phyloP scores from a whole-genome alignment of 2,888 invertebrate genomes.

The Eupsilia transversa region DNA sequence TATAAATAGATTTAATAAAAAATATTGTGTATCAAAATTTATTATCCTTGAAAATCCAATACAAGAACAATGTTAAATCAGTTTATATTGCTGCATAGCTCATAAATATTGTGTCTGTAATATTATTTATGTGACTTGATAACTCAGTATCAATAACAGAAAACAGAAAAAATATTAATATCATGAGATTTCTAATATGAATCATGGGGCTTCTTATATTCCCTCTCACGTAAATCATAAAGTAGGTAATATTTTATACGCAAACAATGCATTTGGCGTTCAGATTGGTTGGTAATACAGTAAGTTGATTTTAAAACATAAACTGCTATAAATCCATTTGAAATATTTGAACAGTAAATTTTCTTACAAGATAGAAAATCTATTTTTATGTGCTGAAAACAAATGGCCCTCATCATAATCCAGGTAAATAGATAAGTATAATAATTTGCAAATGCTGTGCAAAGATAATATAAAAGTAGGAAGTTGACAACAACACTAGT shows the following conservation, averaged over 20 bases:
- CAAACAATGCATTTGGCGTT: neutral
- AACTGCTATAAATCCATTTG: neutral
- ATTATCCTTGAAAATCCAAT: neutral
- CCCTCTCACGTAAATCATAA: neutral
- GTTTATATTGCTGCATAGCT: neutral
- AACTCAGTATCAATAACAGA: neutral
- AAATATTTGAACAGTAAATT: neutral
- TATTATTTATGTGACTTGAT: neutral
- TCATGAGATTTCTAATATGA: neutral
- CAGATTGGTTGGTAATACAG: neutral
- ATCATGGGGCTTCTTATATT: neutral
- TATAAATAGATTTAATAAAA: no score
- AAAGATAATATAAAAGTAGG: conserved; percentile 32
- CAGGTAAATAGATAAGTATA: conserved; percentile 29
- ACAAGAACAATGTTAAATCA: neutral
- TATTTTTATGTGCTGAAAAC: neutral
- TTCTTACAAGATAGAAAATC: neutral
- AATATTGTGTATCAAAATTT: neutral
- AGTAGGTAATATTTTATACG: neutral
- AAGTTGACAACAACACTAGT: conserved; percentile 45
- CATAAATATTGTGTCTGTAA: conserved; percentile 6
- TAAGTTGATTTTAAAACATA: neutral
- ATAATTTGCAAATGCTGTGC: conserved; percentile 25
- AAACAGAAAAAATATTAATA: neutral
- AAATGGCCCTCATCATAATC: neutral